phyloP scores from a whole-genome alignment of 2,888 invertebrate species.

The Eugnorisma glareosa region DNA sequence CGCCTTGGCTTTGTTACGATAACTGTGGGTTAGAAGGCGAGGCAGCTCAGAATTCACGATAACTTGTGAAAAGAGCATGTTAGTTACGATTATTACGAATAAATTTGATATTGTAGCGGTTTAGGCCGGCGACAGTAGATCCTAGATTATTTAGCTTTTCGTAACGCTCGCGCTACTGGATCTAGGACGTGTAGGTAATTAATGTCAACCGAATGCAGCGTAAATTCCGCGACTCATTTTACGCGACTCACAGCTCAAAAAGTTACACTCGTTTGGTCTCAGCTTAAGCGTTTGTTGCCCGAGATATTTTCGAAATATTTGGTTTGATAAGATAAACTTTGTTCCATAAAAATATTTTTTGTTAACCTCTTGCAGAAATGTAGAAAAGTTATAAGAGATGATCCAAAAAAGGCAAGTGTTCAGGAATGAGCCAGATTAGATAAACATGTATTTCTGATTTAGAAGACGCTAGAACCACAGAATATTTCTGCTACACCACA shows the following conservation, averaged over 20 bases:
- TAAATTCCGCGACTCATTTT: no score
- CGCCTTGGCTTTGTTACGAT: slow-evolving; percentile 65
- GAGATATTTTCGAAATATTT: slow-evolving; percentile 41
- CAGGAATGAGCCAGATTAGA: slow-evolving; percentile 44
- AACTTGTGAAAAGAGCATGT: slow-evolving; percentile 50
- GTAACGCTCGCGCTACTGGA: slow-evolving; percentile 38
- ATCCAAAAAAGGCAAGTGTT: slow-evolving; percentile 22
- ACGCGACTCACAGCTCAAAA: no score
- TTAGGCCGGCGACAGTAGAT: slow-evolving; percentile 3
- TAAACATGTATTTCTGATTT: slow-evolving; percentile 49
- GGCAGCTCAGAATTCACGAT: slow-evolving; percentile 45
- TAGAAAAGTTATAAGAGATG: slow-evolving; percentile 2
- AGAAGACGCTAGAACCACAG: slow-evolving; percentile 33
- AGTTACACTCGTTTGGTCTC: no score
- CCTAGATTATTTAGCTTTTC: slow-evolving; percentile 30
- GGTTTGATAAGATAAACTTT: slow-evolving; percentile 55
- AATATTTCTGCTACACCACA: slow-evolving; percentile 4
- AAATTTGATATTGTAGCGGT: slow-evolving; percentile 20
- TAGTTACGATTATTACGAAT: slow-evolving; percentile 36
- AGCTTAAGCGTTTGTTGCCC: slow-evolving; percentile 28
- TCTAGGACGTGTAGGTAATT: slow-evolving; percentile 46
- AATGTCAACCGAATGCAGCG: slow-evolving; percentile 37
- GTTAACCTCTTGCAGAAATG: slow-evolving; percentile 4
- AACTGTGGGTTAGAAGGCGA: slow-evolving; percentile 56
- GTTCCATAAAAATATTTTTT: slow-evolving; percentile 23